Base-by-base conservation (phyloP, 2,113 vertebrate species). In the Pseudopipra pipra region DNA sequence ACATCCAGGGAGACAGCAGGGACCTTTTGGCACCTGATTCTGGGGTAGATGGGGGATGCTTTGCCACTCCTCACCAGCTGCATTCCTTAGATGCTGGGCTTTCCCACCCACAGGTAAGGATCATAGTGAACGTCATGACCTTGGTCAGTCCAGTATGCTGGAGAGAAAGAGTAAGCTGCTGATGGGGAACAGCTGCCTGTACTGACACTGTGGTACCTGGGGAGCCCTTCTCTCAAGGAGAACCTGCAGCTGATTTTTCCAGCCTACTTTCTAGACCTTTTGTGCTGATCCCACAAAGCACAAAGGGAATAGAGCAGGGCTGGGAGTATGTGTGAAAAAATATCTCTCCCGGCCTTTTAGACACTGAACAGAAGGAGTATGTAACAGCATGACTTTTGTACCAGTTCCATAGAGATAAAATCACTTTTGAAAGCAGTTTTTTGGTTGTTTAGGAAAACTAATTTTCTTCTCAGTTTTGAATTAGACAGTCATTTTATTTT, bases 221-320 rank as follows among this genome's bases (percentile, higher is more conserved):
- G 46, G 65, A 93, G 90, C 51, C 46, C 70, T 96, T 91, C 77
- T 93, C 66, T 96, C 93, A 95, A 95, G 96, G 89, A 93, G 89
- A 97, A 89, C 33, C 35, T 8, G 16, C 72, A 71, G 70, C 62
- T 91, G 90, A 89, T 90, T 90, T 93, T 88, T 90, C 88, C 96
- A 97, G 89, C 94, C 96, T 95, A 96, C 81, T 96, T 96, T 97
- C 87, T 79, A 91, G 94, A 97, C 94, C 95, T 95, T 96, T 95
- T 94, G 95, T 96, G 44, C 95, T 96, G 93, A 93, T 95, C 83
- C 92, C 67, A 61, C 58, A 89, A 91, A 92, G 81, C 94, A 85
- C 94, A 61, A 76, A 91, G 95, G 94, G 93, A 95, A 87, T 89
- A 95, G 18, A 96, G n/a, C 52, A 91, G 71, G 37, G 22, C 58